Evolutionary conservation across 2,797 vertebrate genomes (phyloP).

Genomic region (Prionace glauca): DNA sequence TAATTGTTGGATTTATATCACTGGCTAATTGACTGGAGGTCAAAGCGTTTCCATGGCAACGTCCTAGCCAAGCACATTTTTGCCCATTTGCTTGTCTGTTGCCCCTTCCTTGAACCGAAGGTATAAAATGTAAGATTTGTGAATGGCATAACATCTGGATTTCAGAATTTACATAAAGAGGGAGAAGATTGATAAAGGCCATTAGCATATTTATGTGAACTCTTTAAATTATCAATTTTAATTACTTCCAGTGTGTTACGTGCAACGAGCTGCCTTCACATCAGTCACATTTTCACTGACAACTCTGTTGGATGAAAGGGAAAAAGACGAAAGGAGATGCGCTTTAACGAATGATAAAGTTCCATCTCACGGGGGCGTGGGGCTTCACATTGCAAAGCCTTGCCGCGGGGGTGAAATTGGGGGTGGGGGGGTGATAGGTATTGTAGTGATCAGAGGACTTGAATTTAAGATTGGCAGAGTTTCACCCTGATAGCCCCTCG

Average conservation of each 20-base stretch:
- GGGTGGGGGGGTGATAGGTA: not conserved
- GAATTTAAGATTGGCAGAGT: not conserved
- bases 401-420: not conserved
- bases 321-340: not conserved
- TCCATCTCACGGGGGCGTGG: not conserved
- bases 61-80: constrained; percentile 61
- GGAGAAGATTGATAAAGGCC: constrained; percentile 68
- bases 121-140: constrained; percentile 68
- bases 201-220: constrained; percentile 68
- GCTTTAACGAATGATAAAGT: not conserved
- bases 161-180: constrained; percentile 62
- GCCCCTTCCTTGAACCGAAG: constrained; percentile 56
- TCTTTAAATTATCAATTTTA: constrained; percentile 58
- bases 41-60: constrained; percentile 65
- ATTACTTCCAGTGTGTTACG: constrained; percentile 50
- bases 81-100: constrained; percentile 69
- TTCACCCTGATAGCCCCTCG: not conserved
- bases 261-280: not conserved
- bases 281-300: constrained; percentile 6
- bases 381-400: not conserved
- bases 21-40: constrained; percentile 63
- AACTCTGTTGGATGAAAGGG: not conserved
- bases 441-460: not conserved
- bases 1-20: constrained; percentile 65
- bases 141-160: constrained; percentile 74